Conservation (phyloP, 2,888 invertebrate species). For the Cosmopolites sordidus region DNA sequence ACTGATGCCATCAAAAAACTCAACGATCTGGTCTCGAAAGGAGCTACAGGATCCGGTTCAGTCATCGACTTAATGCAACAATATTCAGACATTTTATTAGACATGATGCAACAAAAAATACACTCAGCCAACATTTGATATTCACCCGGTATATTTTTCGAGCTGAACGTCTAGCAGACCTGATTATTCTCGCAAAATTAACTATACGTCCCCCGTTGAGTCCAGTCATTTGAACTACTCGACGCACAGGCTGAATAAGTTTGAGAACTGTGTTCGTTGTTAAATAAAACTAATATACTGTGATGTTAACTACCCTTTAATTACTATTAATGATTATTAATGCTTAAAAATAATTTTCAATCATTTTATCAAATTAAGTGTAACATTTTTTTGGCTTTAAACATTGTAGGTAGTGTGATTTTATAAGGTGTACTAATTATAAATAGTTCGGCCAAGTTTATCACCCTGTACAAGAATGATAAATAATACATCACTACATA, state of each 20-base stretch:
- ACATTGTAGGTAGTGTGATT: conserved; percentile 8
- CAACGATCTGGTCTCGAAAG: conserved; percentile 46
- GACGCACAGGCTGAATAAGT: too few species aligned
- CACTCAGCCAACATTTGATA: conserved; percentile 41
- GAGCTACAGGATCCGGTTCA: conserved; percentile 48
- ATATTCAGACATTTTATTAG: conserved; percentile 57
- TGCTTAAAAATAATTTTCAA: conserved; percentile 3
- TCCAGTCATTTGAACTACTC: too few species aligned
- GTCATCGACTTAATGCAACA: conserved; percentile 60
- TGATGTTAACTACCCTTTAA: conserved; percentile 21
- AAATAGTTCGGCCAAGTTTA: too few species aligned
- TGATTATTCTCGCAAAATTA: neutral
- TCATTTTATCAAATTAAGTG: conserved; percentile 14
- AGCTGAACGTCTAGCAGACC: conserved; percentile 6
- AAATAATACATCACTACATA: too few species aligned
- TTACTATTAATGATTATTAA: conserved; percentile 12
- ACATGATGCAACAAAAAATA: conserved; percentile 60
- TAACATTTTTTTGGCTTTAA: conserved; percentile 25
- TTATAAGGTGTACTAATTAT: neutral
- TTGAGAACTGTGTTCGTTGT: too few species aligned
- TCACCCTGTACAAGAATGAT: too few species aligned
- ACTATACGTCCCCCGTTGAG: neutral
- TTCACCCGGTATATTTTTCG: conserved; percentile 21
- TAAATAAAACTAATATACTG: conserved; percentile 22
- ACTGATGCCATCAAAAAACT: conserved; percentile 53